Conservation (phyloP, 2,113 vertebrate genomes). For the Galbula dea region DNA sequence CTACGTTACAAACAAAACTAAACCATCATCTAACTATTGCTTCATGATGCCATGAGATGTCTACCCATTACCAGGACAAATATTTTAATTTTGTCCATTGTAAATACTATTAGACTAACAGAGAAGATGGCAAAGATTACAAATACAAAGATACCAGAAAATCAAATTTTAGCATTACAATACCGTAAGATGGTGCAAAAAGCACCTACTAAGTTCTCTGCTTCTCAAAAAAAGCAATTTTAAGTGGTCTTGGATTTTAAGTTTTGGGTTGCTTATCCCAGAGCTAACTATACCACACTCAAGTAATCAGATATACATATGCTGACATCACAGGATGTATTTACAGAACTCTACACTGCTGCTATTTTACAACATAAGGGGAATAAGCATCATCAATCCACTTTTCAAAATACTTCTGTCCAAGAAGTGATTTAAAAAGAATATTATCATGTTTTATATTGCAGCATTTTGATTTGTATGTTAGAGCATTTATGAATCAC, state of each 20-base stretch:
- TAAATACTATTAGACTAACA: conserved; percentile 3
- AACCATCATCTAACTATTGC: not conserved
- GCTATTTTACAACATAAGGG: not conserved
- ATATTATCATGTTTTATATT: not conserved
- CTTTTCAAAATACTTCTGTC: conserved; percentile 23
- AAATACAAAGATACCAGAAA: not conserved
- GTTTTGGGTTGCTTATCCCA: conserved; percentile 14
- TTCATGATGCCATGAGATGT: conserved; percentile 15
- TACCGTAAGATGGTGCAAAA: conserved; percentile 51
- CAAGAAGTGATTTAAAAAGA: conserved; percentile 48
- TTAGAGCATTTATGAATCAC: not conserved
- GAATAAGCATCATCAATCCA: not conserved
- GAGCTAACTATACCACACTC: not conserved
- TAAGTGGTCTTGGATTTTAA: conserved; percentile 20
- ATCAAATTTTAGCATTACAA: conserved; percentile 13
- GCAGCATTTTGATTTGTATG: conserved; percentile 25
- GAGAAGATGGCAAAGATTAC: conserved; percentile 29
- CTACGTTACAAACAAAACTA: not conserved
- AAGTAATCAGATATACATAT: conserved; percentile 27
- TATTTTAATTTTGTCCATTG: not conserved
- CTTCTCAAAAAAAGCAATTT: conserved; percentile 67
- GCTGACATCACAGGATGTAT: conserved; percentile 26
- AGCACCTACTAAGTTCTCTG: conserved; percentile 58
- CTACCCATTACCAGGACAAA: not conserved
- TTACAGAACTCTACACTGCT: conserved; percentile 36